These are phyloP conservation scores for Pseudoatta argentina DNA, from an alignment of 1,140 invertebrate genomes.

Conservation along the genomic window DNA sequence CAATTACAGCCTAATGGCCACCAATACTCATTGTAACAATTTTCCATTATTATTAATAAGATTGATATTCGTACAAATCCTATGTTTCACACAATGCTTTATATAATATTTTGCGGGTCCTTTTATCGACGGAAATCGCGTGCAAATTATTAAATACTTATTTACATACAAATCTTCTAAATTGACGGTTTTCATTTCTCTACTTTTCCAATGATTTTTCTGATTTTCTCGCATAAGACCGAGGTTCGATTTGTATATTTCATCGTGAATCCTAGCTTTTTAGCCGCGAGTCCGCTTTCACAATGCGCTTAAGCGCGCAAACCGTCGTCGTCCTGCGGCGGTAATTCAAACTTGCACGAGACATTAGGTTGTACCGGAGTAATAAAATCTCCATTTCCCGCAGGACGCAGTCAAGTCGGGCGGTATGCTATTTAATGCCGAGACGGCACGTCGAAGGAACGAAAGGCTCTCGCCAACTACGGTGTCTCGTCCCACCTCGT, in stretches of 20 bases:
- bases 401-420: slow-evolving; percentile 75
- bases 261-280: slow-evolving; percentile 11
- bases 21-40: slow-evolving; percentile 22
- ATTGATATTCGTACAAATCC: slow-evolving; percentile 22
- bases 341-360: slow-evolving; percentile 76
- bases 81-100: not conserved
- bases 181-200: not conserved
- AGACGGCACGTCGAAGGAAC: slow-evolving; percentile 73
- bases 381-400: slow-evolving; percentile 79
- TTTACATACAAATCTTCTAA: not conserved
- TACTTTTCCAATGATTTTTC: not conserved
- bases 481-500: slow-evolving; percentile 38
- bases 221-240: not conserved
- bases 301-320: slow-evolving; percentile 59
- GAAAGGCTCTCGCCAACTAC: slow-evolving; percentile 53
- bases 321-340: slow-evolving; percentile 51
- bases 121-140: slow-evolving; percentile 3
- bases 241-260: slow-evolving; percentile 23
- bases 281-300: slow-evolving; percentile 12
- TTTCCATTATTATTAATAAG: slow-evolving; percentile 47
- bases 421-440: slow-evolving; percentile 75
- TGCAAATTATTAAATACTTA: not conserved
- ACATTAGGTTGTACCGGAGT: slow-evolving; percentile 76
- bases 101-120: not conserved
- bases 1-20: slow-evolving; percentile 34